Conservation (phyloP, 2,797 vertebrate species). For the Oophaga sylvatica region DNA sequence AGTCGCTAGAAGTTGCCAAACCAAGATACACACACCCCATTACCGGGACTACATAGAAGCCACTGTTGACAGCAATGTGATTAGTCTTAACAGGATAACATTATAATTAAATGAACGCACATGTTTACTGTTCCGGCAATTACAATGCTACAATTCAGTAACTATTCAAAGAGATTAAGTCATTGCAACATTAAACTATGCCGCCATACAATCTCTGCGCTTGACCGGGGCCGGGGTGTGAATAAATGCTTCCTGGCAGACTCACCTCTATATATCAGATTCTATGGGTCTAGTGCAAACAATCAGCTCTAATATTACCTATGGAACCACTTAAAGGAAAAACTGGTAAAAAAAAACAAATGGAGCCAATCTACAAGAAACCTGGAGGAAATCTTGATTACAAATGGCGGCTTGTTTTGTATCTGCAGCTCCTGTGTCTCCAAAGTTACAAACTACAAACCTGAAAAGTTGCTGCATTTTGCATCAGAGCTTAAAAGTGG, state of each 20-base stretch:
- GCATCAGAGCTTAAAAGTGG: too few species aligned
- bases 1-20: slow-evolving; percentile 83
- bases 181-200: slow-evolving; percentile 76
- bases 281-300: background rate
- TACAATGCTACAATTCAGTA: slow-evolving; percentile 86
- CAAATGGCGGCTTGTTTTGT: too few species aligned
- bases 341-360: too few species aligned
- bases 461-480: too few species aligned
- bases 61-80: slow-evolving; percentile 75
- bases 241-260: background rate
- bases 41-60: slow-evolving; percentile 86
- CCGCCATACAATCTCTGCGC: slow-evolving; percentile 14
- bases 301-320: background rate
- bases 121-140: slow-evolving; percentile 86
- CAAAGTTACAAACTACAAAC: too few species aligned
- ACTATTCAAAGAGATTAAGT: slow-evolving; percentile 80
- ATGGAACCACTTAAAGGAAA: background rate
- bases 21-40: slow-evolving; percentile 89
- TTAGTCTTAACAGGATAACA: slow-evolving; percentile 81
- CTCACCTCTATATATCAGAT: background rate
- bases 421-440: too few species aligned
- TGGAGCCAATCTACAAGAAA: too few species aligned
- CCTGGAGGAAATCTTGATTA: too few species aligned
- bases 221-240: background rate
- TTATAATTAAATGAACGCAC: slow-evolving; percentile 85